Base-by-base conservation (phyloP, 1,140 invertebrate species). In the Adoxophyes honmai region DNA sequence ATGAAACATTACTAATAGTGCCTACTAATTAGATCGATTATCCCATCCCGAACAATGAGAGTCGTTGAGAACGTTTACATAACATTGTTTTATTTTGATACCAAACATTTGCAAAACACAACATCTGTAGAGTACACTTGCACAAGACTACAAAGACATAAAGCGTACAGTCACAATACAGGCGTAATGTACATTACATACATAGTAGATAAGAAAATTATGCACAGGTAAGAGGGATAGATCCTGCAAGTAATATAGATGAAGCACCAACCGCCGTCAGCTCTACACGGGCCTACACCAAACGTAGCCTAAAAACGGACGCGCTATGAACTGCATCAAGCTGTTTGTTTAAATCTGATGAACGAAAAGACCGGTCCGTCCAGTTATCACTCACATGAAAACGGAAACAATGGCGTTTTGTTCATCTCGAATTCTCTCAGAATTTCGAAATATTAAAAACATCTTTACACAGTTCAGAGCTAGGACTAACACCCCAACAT, bases 211-310 rank as follows among this genome's bases (percentile, higher is more conserved):
- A 73, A 28, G 21, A 28, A 73, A 64, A 61, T 73, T 73, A 75
- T 73, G 81, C 75, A 87, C 76, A 81, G 34, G 64, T 72, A 82
- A 77, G 52, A 55, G 69, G 59, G 69, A 73, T 57, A 79, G 71
- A 73, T 28, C 64, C 44, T 65, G 36, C 59, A 64, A 68, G 76
- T 34, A 69, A 84, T 70, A 87, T 78, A 79, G 74, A 85, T 86
- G 85, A 88, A 88, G 85, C 85, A 88, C 85, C 85, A 88, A 88
- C 85, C 83, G 77, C 76, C 65, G 70, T 59, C 73, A 82, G 77
- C 71, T 53, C 64, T 80, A 78, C 68, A 72, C 63, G 62, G 70
- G 63, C 77, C 75, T 83, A 77, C 73, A 83, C 80, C 76, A 74
- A 73, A 71, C 66, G n/a, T 57, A 57, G 34, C 42, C 33, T 14